A percentile compares a stretch with the other conserved stretches of the same genome.
Conservation (phyloP, 2,113 vertebrate species). For the Polypterus bichir region DNA sequence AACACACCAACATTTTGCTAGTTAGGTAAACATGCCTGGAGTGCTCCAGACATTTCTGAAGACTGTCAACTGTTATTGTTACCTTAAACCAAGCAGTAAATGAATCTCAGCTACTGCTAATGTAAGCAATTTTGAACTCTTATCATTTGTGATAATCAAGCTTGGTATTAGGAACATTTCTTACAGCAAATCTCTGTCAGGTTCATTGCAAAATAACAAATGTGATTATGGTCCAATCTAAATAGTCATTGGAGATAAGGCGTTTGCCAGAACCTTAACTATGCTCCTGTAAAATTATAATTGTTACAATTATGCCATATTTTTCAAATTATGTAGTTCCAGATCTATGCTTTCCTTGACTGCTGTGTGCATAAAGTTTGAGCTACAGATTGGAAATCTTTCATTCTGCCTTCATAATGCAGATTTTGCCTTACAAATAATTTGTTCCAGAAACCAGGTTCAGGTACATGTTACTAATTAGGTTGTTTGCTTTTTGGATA, state of each 20-base stretch:
- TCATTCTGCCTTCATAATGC: too few species aligned
- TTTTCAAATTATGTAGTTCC: neutral
- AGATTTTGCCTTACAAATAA: too few species aligned
- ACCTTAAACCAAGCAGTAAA: constrained; percentile 33
- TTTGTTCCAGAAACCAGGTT: too few species aligned
- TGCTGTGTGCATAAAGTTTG: neutral
- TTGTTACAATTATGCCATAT: constrained; percentile 33
- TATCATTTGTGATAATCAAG: constrained; percentile 42
- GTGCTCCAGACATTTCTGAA: constrained; percentile 21
- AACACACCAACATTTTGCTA: constrained; percentile 22
- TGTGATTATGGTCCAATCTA: constrained; percentile 31
- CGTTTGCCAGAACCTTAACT: constrained; percentile 31
- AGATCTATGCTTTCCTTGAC: neutral
- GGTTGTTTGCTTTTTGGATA: too few species aligned
- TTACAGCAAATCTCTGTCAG: constrained; percentile 15
- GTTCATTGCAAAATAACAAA: constrained; percentile 27
- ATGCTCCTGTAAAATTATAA: constrained; percentile 43
- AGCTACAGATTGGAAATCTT: too few species aligned
- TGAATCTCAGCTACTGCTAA: constrained; percentile 32
- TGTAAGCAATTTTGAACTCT: constrained; percentile 26
- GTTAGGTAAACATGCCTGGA: constrained; percentile 25
- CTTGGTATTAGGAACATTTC: constrained; percentile 35
- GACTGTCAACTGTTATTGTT: constrained; percentile 29
- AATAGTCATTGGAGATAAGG: constrained; percentile 20
- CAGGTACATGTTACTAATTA: too few species aligned